Conservation (phyloP, 2,113 vertebrate genomes). For the Sorex araneus region DNA sequence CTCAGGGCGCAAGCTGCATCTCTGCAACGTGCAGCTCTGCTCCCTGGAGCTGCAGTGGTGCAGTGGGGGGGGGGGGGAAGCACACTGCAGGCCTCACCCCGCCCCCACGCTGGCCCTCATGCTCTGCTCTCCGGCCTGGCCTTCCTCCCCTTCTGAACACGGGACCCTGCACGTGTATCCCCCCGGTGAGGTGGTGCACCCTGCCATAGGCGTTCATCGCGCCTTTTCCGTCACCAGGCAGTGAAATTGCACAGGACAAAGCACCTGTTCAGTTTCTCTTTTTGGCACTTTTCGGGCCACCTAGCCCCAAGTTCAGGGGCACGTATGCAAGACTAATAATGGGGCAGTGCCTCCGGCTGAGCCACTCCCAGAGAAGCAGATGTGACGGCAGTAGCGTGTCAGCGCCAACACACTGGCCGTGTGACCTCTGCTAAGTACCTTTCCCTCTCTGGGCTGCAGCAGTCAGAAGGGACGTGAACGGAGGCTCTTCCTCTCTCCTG, state of each 20-base stretch:
- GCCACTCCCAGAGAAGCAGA: background rate
- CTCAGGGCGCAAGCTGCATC: too few species aligned
- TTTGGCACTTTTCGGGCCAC: background rate
- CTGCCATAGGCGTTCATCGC: background rate
- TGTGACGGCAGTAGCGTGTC: background rate
- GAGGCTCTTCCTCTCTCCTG: background rate
- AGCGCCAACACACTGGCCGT: background rate
- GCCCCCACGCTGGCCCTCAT: background rate
- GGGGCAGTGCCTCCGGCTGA: background rate
- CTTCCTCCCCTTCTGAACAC: background rate
- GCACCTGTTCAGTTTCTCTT: background rate
- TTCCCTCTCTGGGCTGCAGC: background rate
- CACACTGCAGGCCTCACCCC: too few species aligned
- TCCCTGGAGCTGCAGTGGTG: background rate
- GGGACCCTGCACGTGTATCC: background rate
- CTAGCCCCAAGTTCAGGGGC: background rate
- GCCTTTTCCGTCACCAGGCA: background rate
- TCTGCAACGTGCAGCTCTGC: background rate
- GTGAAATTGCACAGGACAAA: background rate
- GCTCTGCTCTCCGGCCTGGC: background rate
- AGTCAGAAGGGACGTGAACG: background rate
- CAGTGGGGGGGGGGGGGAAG: too few species aligned
- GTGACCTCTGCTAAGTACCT: background rate
- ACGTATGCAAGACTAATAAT: rapidly evolving
- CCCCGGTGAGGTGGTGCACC: background rate